phyloP scores from a whole-genome alignment of 1,140 invertebrate species.

The Doryteuthis pealeii region DNA sequence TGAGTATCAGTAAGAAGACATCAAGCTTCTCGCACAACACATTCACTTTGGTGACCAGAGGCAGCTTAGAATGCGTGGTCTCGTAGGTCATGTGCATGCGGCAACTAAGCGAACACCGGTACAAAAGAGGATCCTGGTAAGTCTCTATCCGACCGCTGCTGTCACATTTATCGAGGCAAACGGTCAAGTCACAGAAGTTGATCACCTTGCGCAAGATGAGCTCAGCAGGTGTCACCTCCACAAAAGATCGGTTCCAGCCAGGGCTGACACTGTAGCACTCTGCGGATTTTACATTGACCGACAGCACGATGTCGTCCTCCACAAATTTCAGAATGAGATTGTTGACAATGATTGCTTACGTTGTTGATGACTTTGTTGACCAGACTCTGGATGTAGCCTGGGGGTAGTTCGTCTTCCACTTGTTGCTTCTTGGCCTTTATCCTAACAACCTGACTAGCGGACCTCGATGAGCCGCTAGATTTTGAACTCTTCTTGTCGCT shows the following conservation, averaged over 20 bases:
- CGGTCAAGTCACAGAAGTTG: constrained; percentile 82
- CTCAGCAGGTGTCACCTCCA: constrained; percentile 70
- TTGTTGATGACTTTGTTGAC: constrained; percentile 90
- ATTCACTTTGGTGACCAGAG: constrained; percentile 71
- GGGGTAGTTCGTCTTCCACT: constrained; percentile 59
- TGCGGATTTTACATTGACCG: constrained; percentile 86
- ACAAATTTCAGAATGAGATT: constrained; percentile 97
- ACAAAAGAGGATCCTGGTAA: constrained; percentile 89
- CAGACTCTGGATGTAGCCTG: constrained; percentile 75
- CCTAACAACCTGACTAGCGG: constrained; percentile 21
- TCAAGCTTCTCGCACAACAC: constrained; percentile 73
- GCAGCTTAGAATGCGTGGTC: constrained; percentile 65
- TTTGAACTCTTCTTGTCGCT: constrained; percentile 40
- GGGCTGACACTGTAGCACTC: constrained; percentile 79
- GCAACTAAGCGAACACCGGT: constrained; percentile 74
- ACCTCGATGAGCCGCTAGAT: constrained; percentile 25
- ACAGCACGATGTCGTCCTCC: constrained; percentile 94
- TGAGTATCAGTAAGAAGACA: constrained; percentile 79
- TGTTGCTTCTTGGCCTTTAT: constrained; percentile 35
- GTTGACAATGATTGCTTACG: constrained; percentile 82
- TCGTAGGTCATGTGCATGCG: constrained; percentile 71
- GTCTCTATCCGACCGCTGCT: constrained; percentile 87
- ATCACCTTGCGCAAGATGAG: constrained; percentile 78
- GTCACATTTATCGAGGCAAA: constrained; percentile 88
- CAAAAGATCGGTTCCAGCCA: constrained; percentile 83